Evolutionary conservation across 2,113 vertebrate genomes (phyloP).

Genomic region (Coregonus clupeaformis): DNA sequence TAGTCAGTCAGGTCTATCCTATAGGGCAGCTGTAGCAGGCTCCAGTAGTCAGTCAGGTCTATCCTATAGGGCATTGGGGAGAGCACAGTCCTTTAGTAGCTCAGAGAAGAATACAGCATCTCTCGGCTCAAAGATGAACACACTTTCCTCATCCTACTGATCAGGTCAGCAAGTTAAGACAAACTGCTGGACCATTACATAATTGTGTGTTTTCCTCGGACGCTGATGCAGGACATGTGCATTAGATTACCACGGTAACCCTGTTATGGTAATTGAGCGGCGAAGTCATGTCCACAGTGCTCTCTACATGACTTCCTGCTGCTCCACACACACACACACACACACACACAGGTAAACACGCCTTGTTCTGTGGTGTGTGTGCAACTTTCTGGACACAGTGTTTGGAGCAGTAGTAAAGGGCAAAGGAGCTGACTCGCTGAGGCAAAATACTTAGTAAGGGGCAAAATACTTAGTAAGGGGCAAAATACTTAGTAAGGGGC

Average conservation of each 20-base stretch:
- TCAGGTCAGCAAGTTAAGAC: too few relatives aligned
- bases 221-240: conserved; percentile 56
- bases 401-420: too few relatives aligned
- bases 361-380: not conserved
- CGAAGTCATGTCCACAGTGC: conserved; percentile 44
- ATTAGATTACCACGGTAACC: conserved; percentile 55
- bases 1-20: too few relatives aligned
- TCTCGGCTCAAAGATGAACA: not conserved
- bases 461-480: too few relatives aligned
- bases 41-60: too few relatives aligned
- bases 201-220: not conserved
- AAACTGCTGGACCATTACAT: not conserved
- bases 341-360: not conserved
- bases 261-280: conserved; percentile 54
- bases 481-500: too few relatives aligned
- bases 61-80: not conserved
- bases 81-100: not conserved
- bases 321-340: not conserved
- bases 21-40: too few relatives aligned
- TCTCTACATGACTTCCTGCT: conserved; percentile 23
- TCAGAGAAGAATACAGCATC: not conserved
- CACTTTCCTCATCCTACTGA: too few relatives aligned
- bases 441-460: too few relatives aligned
- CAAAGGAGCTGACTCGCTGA: too few relatives aligned
- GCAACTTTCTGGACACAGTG: not conserved